phyloP scores from a whole-genome alignment of 1,140 invertebrate species.

The Cydia amplana region DNA sequence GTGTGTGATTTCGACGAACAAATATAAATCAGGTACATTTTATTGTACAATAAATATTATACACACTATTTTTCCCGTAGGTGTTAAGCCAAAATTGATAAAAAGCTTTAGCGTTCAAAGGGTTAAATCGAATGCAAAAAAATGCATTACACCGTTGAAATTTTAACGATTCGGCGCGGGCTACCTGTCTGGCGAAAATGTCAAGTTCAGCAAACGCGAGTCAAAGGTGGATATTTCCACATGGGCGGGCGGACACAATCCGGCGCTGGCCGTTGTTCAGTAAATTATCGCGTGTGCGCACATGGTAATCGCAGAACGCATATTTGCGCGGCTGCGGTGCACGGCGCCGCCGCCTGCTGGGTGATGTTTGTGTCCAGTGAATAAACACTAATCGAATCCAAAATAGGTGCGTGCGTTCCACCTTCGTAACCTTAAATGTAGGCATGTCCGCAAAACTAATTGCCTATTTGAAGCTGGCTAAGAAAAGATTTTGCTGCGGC shows the following conservation, averaged over 20 bases:
- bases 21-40: neutral
- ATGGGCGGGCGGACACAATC: slow-evolving; percentile 57
- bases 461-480: too few relatives aligned
- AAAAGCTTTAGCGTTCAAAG: slow-evolving; percentile 21
- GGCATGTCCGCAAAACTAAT: too few relatives aligned
- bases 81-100: slow-evolving; percentile 7
- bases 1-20: neutral
- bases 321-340: slow-evolving; percentile 41
- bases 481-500: too few relatives aligned
- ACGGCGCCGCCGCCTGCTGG: slow-evolving; percentile 37
- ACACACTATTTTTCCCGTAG: neutral
- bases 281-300: slow-evolving; percentile 51
- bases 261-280: slow-evolving; percentile 47
- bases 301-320: slow-evolving; percentile 43
- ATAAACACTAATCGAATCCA: slow-evolving; percentile 9
- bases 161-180: neutral
- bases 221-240: slow-evolving; percentile 60
- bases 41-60: neutral
- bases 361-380: slow-evolving; percentile 35
- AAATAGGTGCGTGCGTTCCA: neutral
- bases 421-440: neutral
- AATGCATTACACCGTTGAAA: slow-evolving; percentile 16
- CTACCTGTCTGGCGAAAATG: slow-evolving; percentile 13
- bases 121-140: slow-evolving; percentile 21
- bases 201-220: slow-evolving; percentile 16